These are phyloP conservation scores for Melanerpes aurifrons DNA, from an alignment of 2,113 vertebrate species.

Conservation along the genomic window DNA sequence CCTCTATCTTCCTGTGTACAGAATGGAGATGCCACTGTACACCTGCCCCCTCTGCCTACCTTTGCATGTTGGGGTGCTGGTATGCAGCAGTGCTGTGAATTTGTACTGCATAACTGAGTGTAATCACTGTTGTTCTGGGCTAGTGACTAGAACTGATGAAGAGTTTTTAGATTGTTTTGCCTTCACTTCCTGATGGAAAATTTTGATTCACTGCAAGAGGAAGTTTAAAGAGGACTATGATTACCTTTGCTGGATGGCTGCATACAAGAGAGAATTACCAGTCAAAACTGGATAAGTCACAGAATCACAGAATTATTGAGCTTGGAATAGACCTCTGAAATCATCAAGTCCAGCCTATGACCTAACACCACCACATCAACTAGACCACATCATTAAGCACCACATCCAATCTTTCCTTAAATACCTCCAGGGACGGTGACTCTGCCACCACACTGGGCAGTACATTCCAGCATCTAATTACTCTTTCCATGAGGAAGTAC, in stretches of 20 bases:
- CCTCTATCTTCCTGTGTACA: neutral
- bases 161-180: conserved; percentile 37
- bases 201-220: neutral
- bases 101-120: neutral
- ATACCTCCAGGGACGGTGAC: too few species aligned
- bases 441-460: too few species aligned
- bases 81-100: neutral
- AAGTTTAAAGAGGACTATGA: neutral
- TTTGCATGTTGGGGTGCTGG: neutral
- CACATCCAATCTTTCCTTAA: too few species aligned
- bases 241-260: neutral
- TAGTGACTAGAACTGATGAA: neutral
- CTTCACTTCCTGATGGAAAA: conserved; percentile 38
- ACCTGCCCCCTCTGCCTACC: neutral
- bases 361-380: too few species aligned
- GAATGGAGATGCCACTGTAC: rapidly evolving
- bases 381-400: too few species aligned
- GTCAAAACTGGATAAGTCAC: neutral
- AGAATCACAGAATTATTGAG: too few species aligned
- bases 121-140: conserved; percentile 18
- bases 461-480: too few species aligned
- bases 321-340: too few species aligned
- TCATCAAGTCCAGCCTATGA: too few species aligned
- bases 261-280: rapidly evolving
- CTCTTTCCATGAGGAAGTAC: too few species aligned